Evolutionary conservation across 2,888 invertebrate species (phyloP), one percentile per base, ranked within the genome.

Genomic region (Corythucha ciliata): DNA sequence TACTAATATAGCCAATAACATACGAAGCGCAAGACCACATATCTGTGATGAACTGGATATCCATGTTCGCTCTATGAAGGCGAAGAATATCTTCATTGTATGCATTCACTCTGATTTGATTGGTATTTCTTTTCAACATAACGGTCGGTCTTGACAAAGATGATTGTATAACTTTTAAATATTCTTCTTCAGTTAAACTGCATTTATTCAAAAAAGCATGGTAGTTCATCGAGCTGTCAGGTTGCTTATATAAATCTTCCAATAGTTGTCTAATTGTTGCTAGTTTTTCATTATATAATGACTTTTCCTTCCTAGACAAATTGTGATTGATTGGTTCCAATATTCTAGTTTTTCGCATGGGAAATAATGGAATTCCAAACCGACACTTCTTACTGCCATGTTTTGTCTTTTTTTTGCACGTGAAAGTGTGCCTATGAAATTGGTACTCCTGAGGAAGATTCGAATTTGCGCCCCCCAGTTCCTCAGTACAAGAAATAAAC

Each of bases 351-450:
- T 36, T 8, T 3, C 3, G 12, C 48, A 48, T 48, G 3, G 39
- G 37, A 26, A 41, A 48, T 16, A 25, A 39, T n/a, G 48, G 37
- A 24, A 48, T 24, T 25, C 37, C 48, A 41, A 48, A 48, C 12
- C 48, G 34, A 24, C 48, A 48, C 16, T 12, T 25, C 20, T 48
- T 48, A 12, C 18, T 37, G 2, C 4, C 16, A 14, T 40, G 10
- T 36, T 32, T 40, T 32, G 5, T 32, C 2, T 24, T n/a, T 44
- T 44, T 44, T 4, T 48, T 16, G 20, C 44, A 44, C 5, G 36
- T 46, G 21, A 21, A 21, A 7, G 47, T 46, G 14, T 46, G 47
- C n/a, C 21, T 20, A 24, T 48, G 44, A 14, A 14, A 4, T 14
- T 44, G 29, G n/a, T 24, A 20, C 4, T 41, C n/a, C 12, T 12